Base-by-base conservation (phyloP, 2,888 invertebrate genomes). In the Heliconius sara region DNA sequence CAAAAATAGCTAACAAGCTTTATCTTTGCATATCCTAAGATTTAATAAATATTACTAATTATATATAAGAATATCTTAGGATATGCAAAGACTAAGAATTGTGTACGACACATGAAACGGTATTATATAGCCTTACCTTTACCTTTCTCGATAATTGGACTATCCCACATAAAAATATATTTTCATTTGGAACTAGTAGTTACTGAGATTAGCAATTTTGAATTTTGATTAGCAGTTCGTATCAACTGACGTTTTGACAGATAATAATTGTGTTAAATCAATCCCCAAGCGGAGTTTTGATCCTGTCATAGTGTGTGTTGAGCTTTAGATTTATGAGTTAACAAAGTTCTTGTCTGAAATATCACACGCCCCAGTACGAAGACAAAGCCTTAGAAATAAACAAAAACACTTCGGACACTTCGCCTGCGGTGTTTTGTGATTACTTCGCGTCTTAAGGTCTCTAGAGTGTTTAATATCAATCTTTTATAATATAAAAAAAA, bases 381-480 rank as follows among this genome's bases (percentile, higher is more conserved):
- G 78, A 78, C 66, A 78, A 78, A 73, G 78, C 65, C 78, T 78
- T 63, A 77, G 66, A 73, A 73, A 78, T 66, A 78, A 73, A 52
- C 72, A 73, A 78, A 77, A 77, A 78, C n/a, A 39, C 34, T 34
- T 72, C 66, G 73, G 73, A 78, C 78, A 73, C 73, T 78, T 78
- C 66, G 72, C 39, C 78, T 27, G 78, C 73, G 52, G 66, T 73
- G 73, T 78, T 78, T 78, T 73, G 78, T 78, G 66, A 78, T 78
- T 67, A 78, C 71, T 72, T 77, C 77, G 72, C 71, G 63, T 71
- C 71, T 47, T 57, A 52, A 52, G 12, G 34, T 73, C 72, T 63
- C 78, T 34, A 66, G 66, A 19, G 66, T 73, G 52, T 66, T 78
- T 71, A 73, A 78, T 72, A 78, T 57, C 34, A n/a, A 39, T 52